Conservation (phyloP, 2,888 invertebrate species). For the Aleiodes leptofemur region DNA sequence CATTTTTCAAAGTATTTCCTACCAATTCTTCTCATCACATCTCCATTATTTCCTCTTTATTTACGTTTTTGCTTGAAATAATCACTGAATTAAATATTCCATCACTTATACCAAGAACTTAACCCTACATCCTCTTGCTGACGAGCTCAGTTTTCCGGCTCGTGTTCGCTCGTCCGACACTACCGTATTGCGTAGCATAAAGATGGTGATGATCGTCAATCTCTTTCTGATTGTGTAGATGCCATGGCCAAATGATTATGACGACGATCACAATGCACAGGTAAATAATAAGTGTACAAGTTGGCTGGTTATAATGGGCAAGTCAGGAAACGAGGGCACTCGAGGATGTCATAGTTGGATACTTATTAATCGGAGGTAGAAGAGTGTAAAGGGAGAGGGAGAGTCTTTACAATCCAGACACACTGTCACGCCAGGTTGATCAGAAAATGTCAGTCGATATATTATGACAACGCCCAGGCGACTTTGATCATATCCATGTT, state of each 20-base stretch:
- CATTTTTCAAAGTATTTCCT: neutral
- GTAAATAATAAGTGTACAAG: neutral
- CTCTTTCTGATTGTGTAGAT: neutral
- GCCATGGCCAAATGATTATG: slow-evolving; percentile 14
- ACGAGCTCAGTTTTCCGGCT: slow-evolving; percentile 42
- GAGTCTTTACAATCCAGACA: slow-evolving; percentile 11
- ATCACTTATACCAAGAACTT: slow-evolving; percentile 13
- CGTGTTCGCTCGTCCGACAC: slow-evolving; percentile 40
- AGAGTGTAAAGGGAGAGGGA: slow-evolving; percentile 52
- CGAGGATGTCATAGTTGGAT: slow-evolving; percentile 65
- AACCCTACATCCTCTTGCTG: slow-evolving; percentile 29
- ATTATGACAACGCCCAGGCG: slow-evolving; percentile 60
- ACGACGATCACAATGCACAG: neutral
- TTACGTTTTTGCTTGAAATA: slow-evolving; percentile 21
- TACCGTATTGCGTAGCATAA: slow-evolving; percentile 23
- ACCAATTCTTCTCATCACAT: neutral
- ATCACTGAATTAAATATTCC: slow-evolving; percentile 12
- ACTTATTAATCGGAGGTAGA: slow-evolving; percentile 59
- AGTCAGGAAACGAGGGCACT: slow-evolving; percentile 72
- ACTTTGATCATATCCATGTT: slow-evolving; percentile 23
- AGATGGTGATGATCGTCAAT: slow-evolving; percentile 31
- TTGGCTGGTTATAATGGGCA: slow-evolving; percentile 60
- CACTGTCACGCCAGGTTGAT: slow-evolving; percentile 65
- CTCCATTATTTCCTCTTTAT: neutral
- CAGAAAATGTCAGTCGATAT: slow-evolving; percentile 41